Evolutionary conservation across 2,888 invertebrate genomes (phyloP).

Genomic region (Cepaea hortensis): DNA sequence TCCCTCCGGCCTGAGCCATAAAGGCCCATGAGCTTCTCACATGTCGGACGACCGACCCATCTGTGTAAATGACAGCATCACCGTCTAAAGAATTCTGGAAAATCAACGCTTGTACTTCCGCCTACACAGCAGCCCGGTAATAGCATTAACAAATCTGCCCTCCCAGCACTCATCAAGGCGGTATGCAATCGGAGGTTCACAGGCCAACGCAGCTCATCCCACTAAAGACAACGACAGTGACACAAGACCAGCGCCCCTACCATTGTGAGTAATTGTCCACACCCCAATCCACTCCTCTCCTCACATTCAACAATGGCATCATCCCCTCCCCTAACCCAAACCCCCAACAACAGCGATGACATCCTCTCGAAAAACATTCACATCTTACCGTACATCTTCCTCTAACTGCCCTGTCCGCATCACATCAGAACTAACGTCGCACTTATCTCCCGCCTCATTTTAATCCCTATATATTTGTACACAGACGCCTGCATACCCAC

Average conservation of each 20-base stretch:
- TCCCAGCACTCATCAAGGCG: constrained; percentile 5
- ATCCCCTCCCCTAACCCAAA: too few relatives aligned
- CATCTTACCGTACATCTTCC: neutral
- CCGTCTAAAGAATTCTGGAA: too few relatives aligned
- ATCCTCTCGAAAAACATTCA: too few relatives aligned
- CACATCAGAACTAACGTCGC: neutral
- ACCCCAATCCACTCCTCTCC: constrained; percentile 16
- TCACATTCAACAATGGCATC: too few relatives aligned
- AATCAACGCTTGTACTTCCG: too few relatives aligned
- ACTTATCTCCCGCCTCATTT: neutral
- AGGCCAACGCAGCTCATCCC: constrained; percentile 20
- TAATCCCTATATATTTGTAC: neutral
- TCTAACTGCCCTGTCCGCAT: constrained; percentile 7
- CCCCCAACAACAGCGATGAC: too few relatives aligned
- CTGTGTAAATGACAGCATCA: too few relatives aligned
- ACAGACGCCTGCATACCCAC: too few relatives aligned
- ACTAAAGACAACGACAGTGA: constrained; percentile 1
- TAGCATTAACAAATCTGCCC: neutral
- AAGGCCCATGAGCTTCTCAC: too few relatives aligned
- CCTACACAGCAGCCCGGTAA: neutral
- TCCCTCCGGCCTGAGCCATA: too few relatives aligned
- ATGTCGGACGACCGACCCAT: too few relatives aligned
- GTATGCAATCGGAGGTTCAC: constrained; percentile 14
- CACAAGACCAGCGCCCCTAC: constrained; percentile 6
- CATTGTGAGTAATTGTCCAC: constrained; percentile 28